Base-by-base conservation (phyloP, 2,113 vertebrate genomes). In the Nasalis larvatus region DNA sequence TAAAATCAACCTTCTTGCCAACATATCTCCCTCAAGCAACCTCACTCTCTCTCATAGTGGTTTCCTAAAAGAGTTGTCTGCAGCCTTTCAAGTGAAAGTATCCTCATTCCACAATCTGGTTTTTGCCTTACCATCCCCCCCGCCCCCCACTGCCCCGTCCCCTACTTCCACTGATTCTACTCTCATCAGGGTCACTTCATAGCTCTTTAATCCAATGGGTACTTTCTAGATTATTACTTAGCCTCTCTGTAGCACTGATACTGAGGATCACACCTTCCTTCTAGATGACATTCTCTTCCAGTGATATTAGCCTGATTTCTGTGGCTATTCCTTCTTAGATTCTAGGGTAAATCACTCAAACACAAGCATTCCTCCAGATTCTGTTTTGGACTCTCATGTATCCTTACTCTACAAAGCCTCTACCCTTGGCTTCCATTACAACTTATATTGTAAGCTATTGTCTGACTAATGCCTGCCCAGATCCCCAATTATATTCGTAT, bases 241-340 rank as follows among this genome's bases (percentile, higher is more conserved):
- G 37, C 27, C 40, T 71, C 63, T 90, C 60, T 91, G 52, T 12
- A 97, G 63, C 74, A 87, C 0, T 47, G 76, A 88, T 11, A 25
- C 1, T 35, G 35, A 9, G 13, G n/a, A 42, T 63, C 32, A 56
- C 16, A 82, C 32, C 42, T 83, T 66, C 30, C 45, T 96, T 96
- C 42, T n/a, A 86, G 6, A 91, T 42, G 73, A 82, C 23, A 80
- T 14, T 96, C 21, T 69, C 23, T 88, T 88, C 3, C 13, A 95
- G 8, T 8, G 12, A 30, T n/a, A 49, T 13, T 82, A 56, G 54
- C 7, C 52, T 86, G 12, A 81, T 47, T 96, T 95, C 93, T 95
- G 35, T 83, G 82, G 69, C n/a, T 92, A 6, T 86, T 94, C 58
- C 78, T 81, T 89, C 66, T 93, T 37, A 68, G 90, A 73, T 71